A percentile compares a stretch with the other conserved stretches of the same genome.
These are phyloP conservation scores for Pteronotus mesoamericanus DNA, from an alignment of 2,797 vertebrate genomes.

Conservation along the genomic window DNA sequence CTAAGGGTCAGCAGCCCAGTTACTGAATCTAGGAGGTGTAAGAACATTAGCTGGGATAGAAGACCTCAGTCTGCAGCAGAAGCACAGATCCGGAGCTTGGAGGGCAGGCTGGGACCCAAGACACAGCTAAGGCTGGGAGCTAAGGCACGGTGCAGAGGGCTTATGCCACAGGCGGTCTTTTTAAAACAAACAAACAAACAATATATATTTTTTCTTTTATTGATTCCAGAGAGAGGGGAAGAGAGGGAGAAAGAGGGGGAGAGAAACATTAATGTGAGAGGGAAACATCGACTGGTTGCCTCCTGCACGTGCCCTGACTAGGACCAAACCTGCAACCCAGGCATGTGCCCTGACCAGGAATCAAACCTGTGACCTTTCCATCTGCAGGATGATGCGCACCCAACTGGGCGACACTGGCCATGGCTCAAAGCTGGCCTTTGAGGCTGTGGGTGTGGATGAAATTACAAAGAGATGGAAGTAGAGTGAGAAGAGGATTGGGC, in stretches of 20 bases:
- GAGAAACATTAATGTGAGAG: neutral
- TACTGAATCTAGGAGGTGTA: neutral
- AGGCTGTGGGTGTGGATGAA: neutral
- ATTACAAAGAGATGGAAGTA: neutral
- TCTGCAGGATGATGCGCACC: no score
- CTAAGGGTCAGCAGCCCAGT: neutral
- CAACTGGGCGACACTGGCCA: neutral
- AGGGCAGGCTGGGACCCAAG: no score
- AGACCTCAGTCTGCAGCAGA: neutral
- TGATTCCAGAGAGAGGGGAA: neutral
- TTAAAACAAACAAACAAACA: no score
- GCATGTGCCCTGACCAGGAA: neutral
- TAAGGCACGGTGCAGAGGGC: neutral
- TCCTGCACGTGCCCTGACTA: neutral
- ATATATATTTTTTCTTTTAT: neutral
- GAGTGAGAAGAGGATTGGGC: neutral
- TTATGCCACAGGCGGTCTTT: neutral
- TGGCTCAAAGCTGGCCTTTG: neutral
- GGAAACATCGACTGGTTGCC: neutral
- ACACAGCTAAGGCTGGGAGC: accelerated
- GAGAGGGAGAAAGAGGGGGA: no score
- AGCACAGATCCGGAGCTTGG: neutral
- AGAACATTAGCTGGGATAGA: neutral
- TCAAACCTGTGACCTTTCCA: neutral
- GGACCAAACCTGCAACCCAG: neutral